These are phyloP conservation scores for Myopa tessellatipennis DNA, from an alignment of 2,888 invertebrate species.

Conservation along the genomic window DNA sequence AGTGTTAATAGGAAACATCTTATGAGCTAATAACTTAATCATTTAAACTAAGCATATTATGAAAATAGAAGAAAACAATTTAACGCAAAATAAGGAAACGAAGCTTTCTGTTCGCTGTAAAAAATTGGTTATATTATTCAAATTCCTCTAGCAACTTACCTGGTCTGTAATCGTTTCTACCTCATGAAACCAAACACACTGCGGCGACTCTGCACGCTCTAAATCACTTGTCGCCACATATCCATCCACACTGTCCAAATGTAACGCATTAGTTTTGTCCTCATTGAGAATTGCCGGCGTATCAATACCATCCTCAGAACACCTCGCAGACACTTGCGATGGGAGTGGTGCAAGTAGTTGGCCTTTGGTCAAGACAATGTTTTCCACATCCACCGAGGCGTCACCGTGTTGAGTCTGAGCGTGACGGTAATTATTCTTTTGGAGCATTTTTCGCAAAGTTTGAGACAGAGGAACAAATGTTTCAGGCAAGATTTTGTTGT, in stretches of 20 bases:
- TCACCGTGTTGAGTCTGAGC: slow-evolving; percentile 61
- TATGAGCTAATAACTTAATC: too few species aligned
- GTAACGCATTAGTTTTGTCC: background rate
- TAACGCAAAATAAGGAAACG: too few species aligned
- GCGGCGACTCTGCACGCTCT: slow-evolving; percentile 28
- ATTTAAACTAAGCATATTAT: too few species aligned
- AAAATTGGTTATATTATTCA: background rate
- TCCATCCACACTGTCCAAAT: background rate
- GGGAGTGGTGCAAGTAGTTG: slow-evolving; percentile 40
- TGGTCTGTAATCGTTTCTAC: slow-evolving; percentile 42
- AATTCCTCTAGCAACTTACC: slow-evolving; percentile 13
- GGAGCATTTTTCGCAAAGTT: slow-evolving; percentile 16
- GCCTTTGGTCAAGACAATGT: slow-evolving; percentile 58
- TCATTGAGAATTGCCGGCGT: background rate
- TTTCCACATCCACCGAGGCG: slow-evolving; percentile 56
- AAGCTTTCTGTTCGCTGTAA: too few species aligned
- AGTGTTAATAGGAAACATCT: too few species aligned
- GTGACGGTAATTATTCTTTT: slow-evolving; percentile 48
- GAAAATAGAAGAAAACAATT: too few species aligned
- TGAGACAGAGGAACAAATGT: background rate
- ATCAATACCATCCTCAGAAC: background rate
- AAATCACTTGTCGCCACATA: slow-evolving; percentile 7
- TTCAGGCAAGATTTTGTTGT: slow-evolving; percentile 15
- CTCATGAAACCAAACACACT: slow-evolving; percentile 55
- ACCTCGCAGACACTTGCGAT: background rate